Percentiles rank a stretch among this genome's conserved stretches.
phyloP scores from a whole-genome alignment of 2,797 vertebrate genomes.

The Leptodactylus fallax region DNA sequence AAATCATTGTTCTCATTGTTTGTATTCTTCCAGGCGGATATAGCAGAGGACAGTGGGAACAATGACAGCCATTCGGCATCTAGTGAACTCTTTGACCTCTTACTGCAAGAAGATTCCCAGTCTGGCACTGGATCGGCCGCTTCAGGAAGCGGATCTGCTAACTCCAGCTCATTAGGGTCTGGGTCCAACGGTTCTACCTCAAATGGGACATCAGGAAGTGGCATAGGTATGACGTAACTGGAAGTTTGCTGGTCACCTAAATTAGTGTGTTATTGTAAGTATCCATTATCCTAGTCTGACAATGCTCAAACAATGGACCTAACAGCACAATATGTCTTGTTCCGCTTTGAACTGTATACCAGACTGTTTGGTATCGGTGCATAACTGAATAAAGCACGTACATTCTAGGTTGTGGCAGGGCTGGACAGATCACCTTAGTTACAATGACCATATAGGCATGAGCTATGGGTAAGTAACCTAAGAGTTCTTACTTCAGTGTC shows the following conservation, averaged over 20 bases:
- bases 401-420: conserved; percentile 24
- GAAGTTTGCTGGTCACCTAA: background rate
- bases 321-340: conserved; percentile 9
- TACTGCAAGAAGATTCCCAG: conserved; percentile 75
- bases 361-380: conserved; percentile 5
- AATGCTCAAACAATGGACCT: conserved; percentile 59
- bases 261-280: conserved; percentile 18
- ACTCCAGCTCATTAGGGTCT: conserved; percentile 74
- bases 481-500: background rate
- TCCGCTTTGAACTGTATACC: conserved; percentile 18
- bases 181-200: conserved; percentile 73
- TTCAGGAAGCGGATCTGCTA: conserved; percentile 79
- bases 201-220: conserved; percentile 77
- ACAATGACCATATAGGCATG: conserved; percentile 8
- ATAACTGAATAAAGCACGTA: conserved; percentile 21
- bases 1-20: background rate
- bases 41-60: conserved; percentile 70
- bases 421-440: conserved; percentile 30
- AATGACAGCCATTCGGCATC: conserved; percentile 75
- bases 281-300: conserved; percentile 33
- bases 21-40: conserved; percentile 70
- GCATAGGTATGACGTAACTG: conserved; percentile 73
- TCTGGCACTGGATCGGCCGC: conserved; percentile 78
- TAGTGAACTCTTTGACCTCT: conserved; percentile 74
- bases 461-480: conserved; percentile 23